Base-by-base conservation (phyloP, 2,888 invertebrate species). In the Nineta flava region DNA sequence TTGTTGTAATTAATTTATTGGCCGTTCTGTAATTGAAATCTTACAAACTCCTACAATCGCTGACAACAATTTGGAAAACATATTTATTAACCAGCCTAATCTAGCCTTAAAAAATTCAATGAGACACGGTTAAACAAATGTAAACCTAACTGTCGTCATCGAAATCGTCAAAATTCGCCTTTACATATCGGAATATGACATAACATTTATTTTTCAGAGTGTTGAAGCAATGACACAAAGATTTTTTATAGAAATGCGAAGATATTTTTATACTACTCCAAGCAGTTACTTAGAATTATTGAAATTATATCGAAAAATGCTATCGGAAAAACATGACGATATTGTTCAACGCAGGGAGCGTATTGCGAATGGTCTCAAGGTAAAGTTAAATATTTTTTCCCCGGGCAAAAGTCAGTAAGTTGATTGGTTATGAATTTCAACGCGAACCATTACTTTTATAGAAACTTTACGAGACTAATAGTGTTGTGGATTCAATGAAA, bases 251-350 rank as follows among this genome's bases (percentile, higher is more conserved):
- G 92, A 93, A 70, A 80, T 88, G 79, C 77, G 86, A 54, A 72
- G 92, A 0, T 79, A 83, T 59, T 92, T 87, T 67, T 92, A 93
- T 64, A 90, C 90, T 2, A 93, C 92, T 0, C 92, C 93, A 0
- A 92, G 90, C 63, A 90, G 87, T 61, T 93, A 92, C 62, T 69
- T 93, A 54, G 90, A 91, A 61, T 68, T 93, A 34, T 71, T 93
- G 31, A 90, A 86, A 60, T 70, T 90, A 1, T 93, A 90, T 62
- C 69, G 81, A 48, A 65, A 65, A 10, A 77, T 90, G 62, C 65
- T 91, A 2, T 69, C 75, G 31, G 80, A 76, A 48, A 82, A 83
- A 58, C 81, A 79, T 52, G 77, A 78, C 53, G 76, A 82, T 58
- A 82, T 83, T 35, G 75, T 76, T 19, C 72, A 74, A 42, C 74